phyloP scores from a whole-genome alignment of 2,113 vertebrate species.

The Dipodomys ordii region DNA sequence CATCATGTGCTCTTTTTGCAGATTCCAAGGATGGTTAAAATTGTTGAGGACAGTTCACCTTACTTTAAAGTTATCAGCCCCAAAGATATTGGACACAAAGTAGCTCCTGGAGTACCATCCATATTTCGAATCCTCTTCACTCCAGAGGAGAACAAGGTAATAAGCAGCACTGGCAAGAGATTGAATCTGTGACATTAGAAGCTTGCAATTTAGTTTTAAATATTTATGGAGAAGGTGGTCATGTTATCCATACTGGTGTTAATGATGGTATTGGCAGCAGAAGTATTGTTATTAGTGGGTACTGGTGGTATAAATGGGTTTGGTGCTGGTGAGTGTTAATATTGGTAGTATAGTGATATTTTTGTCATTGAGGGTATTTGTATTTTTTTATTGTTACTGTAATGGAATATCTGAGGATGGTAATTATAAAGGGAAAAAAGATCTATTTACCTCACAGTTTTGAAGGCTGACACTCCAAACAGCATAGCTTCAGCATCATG shows the following conservation, averaged over 20 bases:
- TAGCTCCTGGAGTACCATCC: conserved; percentile 88
- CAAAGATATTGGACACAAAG: conserved; percentile 78
- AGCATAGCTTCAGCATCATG: not conserved
- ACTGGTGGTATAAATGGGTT: not conserved
- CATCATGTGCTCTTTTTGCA: conserved; percentile 67
- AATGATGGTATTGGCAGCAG: not conserved
- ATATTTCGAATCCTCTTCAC: conserved; percentile 90
- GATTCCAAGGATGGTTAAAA: conserved; percentile 88
- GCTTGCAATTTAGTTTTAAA: not conserved
- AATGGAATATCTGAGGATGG: not conserved
- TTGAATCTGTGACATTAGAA: not conserved
- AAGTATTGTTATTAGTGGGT: not conserved
- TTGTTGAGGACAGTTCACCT: conserved; percentile 88
- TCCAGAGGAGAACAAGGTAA: conserved; percentile 92
- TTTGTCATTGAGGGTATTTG: not conserved
- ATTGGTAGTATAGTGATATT: not conserved
- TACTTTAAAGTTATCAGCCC: conserved; percentile 89
- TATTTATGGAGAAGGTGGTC: not conserved
- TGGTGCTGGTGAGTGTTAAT: not conserved
- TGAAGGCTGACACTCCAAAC: not conserved
- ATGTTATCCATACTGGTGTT: not conserved
- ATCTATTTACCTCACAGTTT: not conserved
- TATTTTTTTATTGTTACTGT: not conserved
- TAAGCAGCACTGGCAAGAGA: not conserved
- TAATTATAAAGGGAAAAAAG: not conserved